These are phyloP conservation scores for Chloroceryle amazona DNA, from an alignment of 2,797 vertebrate species.

Conservation along the genomic window DNA sequence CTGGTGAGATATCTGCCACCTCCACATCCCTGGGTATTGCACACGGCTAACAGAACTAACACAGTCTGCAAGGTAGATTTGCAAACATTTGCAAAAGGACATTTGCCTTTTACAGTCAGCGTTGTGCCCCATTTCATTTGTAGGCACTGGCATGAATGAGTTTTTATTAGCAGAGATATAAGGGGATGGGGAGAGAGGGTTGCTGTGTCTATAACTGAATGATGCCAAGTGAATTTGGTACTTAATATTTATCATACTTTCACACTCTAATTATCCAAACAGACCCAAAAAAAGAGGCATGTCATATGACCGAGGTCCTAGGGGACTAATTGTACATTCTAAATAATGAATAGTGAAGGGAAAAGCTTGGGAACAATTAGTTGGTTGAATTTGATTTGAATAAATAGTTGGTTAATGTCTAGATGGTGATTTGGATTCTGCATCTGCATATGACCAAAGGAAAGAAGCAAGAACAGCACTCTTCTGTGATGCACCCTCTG, in stretches of 20 bases:
- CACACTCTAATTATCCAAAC: neutral
- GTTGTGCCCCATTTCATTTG: neutral
- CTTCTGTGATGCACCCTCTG: slow-evolving; percentile 1
- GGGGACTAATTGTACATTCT: slow-evolving; percentile 33
- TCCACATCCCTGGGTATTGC: neutral
- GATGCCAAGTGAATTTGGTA: neutral
- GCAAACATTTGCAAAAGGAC: neutral
- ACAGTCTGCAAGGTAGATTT: neutral
- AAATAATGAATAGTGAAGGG: slow-evolving; percentile 9
- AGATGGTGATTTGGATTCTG: slow-evolving; percentile 33
- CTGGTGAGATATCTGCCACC: neutral
- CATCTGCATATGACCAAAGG: slow-evolving; percentile 4
- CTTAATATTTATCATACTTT: slow-evolving; percentile 23
- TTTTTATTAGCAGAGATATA: neutral
- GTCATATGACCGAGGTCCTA: neutral
- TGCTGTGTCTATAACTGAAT: neutral
- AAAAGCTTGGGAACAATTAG: slow-evolving; percentile 42
- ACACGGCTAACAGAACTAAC: neutral
- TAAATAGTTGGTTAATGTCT: slow-evolving; percentile 28
- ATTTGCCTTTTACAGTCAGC: neutral
- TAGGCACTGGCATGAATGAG: neutral
- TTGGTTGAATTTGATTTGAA: slow-evolving; percentile 47
- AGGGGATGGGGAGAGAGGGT: neutral
- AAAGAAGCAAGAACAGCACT: neutral
- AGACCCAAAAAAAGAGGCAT: neutral